These are phyloP conservation scores for Epizoanthus scotinus DNA, from an alignment of 92 coral and sea anemone species.

Conservation along the genomic window DNA sequence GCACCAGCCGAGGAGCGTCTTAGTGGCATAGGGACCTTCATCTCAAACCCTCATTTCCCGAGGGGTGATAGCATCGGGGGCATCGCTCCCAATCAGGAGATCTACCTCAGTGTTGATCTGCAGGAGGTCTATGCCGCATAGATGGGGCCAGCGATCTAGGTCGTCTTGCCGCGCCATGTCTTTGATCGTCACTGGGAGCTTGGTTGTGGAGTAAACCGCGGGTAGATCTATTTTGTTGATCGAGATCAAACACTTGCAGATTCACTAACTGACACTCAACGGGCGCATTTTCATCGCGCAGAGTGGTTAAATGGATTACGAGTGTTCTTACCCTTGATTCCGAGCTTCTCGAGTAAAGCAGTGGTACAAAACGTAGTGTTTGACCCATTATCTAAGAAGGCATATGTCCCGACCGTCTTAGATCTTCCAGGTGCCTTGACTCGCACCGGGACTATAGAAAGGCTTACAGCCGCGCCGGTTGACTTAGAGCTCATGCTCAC, in stretches of 20 bases:
- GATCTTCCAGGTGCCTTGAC: slow-evolving; percentile 37
- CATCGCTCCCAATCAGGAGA: slow-evolving; percentile 36
- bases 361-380: too few species aligned
- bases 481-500: slow-evolving; percentile 10
- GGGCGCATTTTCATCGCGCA: slow-evolving; percentile 30
- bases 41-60: slow-evolving; percentile 6
- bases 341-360: slow-evolving; percentile 37
- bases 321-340: slow-evolving; percentile 27
- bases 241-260: too few species aligned
- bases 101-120: too few species aligned
- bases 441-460: slow-evolving; percentile 49
- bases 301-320: slow-evolving; percentile 41
- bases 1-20: slow-evolving; percentile 19
- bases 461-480: slow-evolving; percentile 33
- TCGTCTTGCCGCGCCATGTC: too few species aligned
- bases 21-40: slow-evolving; percentile 27
- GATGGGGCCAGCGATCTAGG: too few species aligned
- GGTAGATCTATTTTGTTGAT: too few species aligned
- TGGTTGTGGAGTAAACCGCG: too few species aligned
- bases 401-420: slow-evolving; percentile 24
- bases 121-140: too few species aligned
- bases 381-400: too few species aligned
- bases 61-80: neutral
- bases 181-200: too few species aligned
- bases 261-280: too few species aligned